A percentile compares a stretch with the other conserved stretches of the same genome.
These are phyloP conservation scores for Alaudala cheleensis DNA, from an alignment of 2,113 vertebrate genomes.

Conservation along the genomic window DNA sequence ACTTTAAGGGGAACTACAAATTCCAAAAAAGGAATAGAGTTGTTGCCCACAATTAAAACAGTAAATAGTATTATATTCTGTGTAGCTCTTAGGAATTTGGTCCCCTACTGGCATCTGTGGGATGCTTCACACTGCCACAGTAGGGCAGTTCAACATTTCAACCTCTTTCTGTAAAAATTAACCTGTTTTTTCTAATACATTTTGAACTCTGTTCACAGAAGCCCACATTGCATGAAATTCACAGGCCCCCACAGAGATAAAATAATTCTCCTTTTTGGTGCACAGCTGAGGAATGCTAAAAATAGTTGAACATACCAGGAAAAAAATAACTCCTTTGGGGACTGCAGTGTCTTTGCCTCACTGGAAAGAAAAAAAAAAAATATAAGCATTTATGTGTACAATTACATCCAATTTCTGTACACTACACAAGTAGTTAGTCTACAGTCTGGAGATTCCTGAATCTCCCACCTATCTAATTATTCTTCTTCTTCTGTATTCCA, in stretches of 20 bases:
- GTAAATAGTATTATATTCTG: neutral
- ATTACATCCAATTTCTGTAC: neutral
- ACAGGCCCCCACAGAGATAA: slow-evolving; percentile 10
- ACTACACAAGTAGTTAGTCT: neutral
- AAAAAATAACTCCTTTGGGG: neutral
- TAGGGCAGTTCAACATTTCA: slow-evolving; percentile 34
- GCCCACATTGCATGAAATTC: slow-evolving; percentile 19
- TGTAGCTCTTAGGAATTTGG: neutral
- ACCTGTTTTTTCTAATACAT: slow-evolving; percentile 20
- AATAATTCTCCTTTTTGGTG: slow-evolving; percentile 31
- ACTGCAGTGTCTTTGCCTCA: neutral
- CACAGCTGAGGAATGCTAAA: slow-evolving; percentile 24
- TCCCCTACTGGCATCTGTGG: neutral
- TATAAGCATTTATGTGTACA: neutral
- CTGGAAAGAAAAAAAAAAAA: neutral
- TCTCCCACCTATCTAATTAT: neutral
- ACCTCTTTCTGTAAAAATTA: slow-evolving; percentile 46
- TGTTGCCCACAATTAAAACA: neutral
- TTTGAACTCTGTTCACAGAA: slow-evolving; percentile 37
- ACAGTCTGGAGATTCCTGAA: neutral
- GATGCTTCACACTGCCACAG: neutral
- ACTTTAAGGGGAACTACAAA: neutral
- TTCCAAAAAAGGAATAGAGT: neutral
- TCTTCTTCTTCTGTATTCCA: neutral
- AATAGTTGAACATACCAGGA: neutral